These are phyloP conservation scores for Enteromius unitaeniatus DNA, from an alignment of 2,797 vertebrate genomes.

Conservation along the genomic window DNA sequence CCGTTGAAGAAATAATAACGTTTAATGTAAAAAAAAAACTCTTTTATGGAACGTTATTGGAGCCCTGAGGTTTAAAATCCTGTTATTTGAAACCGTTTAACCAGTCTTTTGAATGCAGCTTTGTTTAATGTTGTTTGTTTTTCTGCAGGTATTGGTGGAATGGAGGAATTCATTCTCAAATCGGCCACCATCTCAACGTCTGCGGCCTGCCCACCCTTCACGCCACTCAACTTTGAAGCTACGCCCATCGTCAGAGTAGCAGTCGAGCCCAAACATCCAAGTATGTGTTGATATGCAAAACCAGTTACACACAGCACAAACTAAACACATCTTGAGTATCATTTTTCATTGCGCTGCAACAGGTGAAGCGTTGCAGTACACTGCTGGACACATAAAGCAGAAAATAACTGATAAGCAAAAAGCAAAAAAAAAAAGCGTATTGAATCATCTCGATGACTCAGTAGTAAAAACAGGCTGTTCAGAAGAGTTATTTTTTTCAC, in stretches of 20 bases:
- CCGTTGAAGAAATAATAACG: neutral
- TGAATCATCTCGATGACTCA: constrained; percentile 22
- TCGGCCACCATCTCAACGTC: constrained; percentile 91
- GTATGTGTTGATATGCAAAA: constrained; percentile 76
- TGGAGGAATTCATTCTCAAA: constrained; percentile 91
- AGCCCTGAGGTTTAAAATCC: neutral
- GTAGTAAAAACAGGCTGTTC: neutral
- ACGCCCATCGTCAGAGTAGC: constrained; percentile 94
- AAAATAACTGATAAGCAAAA: neutral
- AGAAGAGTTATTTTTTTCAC: constrained; percentile 11
- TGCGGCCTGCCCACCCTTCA: constrained; percentile 89
- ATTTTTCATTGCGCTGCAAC: neutral
- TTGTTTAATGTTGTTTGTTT: constrained; percentile 4
- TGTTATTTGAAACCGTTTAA: neutral
- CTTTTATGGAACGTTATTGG: neutral
- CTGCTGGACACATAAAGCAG: too few relatives aligned
- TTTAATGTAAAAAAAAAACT: neutral
- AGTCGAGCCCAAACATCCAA: constrained; percentile 92
- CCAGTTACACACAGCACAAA: neutral
- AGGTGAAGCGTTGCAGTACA: neutral
- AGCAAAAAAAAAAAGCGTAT: too few relatives aligned
- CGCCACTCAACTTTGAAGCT: constrained; percentile 91
- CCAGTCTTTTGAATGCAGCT: neutral
- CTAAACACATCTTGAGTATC: neutral
- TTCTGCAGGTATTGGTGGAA: constrained; percentile 87